These are phyloP conservation scores for Tauraco erythrolophus DNA, from an alignment of 2,113 vertebrate genomes.

Conservation along the genomic window DNA sequence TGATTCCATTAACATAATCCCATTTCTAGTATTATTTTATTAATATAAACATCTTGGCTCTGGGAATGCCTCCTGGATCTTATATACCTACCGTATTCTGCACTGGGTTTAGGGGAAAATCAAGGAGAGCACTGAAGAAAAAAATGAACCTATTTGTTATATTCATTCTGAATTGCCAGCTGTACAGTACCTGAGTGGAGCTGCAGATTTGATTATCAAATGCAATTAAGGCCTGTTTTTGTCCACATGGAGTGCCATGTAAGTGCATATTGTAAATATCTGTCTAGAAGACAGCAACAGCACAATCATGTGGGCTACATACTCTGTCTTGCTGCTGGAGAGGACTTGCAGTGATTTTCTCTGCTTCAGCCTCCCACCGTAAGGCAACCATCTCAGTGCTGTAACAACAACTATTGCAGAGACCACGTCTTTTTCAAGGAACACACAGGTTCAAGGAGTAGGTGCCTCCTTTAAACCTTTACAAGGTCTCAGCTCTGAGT, in stretches of 20 bases:
- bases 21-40: slow-evolving; percentile 37
- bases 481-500: not conserved
- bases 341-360: not conserved
- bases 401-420: not conserved
- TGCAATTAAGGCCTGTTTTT: slow-evolving; percentile 3
- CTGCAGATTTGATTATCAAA: slow-evolving; percentile 36
- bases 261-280: slow-evolving; percentile 22
- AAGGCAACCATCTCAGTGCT: not conserved
- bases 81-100: not conserved
- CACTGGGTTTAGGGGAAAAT: not conserved
- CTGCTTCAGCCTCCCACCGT: not conserved
- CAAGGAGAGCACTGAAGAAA: not conserved
- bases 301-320: not conserved
- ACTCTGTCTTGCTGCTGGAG: not conserved
- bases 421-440: not conserved
- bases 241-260: not conserved
- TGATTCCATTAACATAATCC: slow-evolving; percentile 29
- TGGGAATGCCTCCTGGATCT: not conserved
- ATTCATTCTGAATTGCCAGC: not conserved
- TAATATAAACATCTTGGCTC: slow-evolving; percentile 28
- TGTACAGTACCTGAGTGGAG: not conserved
- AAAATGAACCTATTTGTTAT: not conserved
- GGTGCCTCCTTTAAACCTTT: not conserved
- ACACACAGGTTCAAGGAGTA: not conserved
- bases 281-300: not conserved